phyloP scores from a whole-genome alignment of 2,113 vertebrate species.

The Procavia capensis region DNA sequence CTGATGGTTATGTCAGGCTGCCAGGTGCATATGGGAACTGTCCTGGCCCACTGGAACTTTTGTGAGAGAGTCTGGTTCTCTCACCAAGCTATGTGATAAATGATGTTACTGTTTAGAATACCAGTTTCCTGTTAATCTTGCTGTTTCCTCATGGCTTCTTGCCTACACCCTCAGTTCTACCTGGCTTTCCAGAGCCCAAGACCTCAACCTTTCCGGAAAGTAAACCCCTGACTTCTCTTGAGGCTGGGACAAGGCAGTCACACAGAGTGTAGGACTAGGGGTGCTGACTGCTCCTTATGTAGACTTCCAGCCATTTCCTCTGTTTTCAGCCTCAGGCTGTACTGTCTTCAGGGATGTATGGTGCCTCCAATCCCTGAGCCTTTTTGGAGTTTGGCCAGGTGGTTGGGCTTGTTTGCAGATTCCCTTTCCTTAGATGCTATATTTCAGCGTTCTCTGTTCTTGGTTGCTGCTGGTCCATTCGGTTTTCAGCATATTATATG shows the following conservation, averaged over 20 bases:
- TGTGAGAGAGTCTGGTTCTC: neutral
- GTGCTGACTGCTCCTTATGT: neutral
- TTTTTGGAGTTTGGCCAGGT: neutral
- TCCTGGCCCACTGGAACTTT: neutral
- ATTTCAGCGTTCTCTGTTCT: neutral
- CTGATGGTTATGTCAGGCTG: neutral
- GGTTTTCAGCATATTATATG: neutral
- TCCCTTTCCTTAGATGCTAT: neutral
- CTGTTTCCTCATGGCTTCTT: neutral
- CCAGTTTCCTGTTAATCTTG: neutral
- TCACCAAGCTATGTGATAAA: neutral
- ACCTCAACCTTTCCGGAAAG: neutral
- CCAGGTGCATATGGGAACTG: neutral
- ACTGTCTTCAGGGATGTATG: neutral
- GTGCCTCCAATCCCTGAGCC: neutral
- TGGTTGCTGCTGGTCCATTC: neutral
- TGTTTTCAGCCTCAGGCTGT: neutral
- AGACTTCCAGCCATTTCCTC: neutral
- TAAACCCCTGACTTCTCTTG: neutral
- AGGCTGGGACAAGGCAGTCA: neutral
- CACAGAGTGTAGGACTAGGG: neutral
- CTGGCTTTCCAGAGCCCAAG: neutral
- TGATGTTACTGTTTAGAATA: neutral
- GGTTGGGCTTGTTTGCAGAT: neutral
- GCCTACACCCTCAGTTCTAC: neutral